These are phyloP conservation scores for Neolamprologus sp. DNA, from an alignment of 2,113 vertebrate genomes.

Conservation along the genomic window DNA sequence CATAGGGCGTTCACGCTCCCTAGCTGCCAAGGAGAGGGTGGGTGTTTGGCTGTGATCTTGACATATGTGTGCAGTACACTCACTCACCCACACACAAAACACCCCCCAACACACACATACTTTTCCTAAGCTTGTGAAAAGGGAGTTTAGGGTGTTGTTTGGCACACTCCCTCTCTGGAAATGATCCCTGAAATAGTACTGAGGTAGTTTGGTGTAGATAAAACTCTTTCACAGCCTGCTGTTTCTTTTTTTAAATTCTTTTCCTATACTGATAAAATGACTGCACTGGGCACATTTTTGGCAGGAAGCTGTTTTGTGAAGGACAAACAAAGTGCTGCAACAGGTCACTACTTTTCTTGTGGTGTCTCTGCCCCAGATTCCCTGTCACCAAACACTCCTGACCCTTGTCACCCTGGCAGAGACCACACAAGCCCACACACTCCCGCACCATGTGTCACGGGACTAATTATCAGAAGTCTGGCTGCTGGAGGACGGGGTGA, in stretches of 20 bases:
- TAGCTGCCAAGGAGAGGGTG: constrained; percentile 39
- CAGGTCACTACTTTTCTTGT: constrained; percentile 23
- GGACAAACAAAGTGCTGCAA: constrained; percentile 33
- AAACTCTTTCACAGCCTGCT: not conserved
- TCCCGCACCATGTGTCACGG: constrained; percentile 47
- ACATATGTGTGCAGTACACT: constrained; percentile 35
- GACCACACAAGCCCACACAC: not conserved
- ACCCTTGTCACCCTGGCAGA: constrained; percentile 40
- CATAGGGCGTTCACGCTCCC: constrained; percentile 57
- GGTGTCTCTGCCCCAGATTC: constrained; percentile 48
- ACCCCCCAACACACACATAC: not conserved
- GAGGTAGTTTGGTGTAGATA: not conserved
- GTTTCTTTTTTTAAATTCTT: not conserved
- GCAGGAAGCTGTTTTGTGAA: not conserved
- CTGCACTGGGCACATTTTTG: not conserved
- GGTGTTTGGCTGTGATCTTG: constrained; percentile 43
- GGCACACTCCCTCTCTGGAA: not conserved
- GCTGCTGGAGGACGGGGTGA: constrained; percentile 35
- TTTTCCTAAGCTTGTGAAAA: not conserved
- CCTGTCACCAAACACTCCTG: constrained; percentile 64
- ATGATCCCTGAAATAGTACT: constrained; percentile 8
- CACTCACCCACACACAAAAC: not conserved
- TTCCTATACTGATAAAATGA: not conserved
- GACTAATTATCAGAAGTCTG: constrained; percentile 58
- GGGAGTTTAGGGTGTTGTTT: constrained; percentile 2